These are phyloP conservation scores for Cassiopea xamachana DNA, from an alignment of 30 jellyfish, hydroid and myxozoan genomes.

Conservation along the genomic window DNA sequence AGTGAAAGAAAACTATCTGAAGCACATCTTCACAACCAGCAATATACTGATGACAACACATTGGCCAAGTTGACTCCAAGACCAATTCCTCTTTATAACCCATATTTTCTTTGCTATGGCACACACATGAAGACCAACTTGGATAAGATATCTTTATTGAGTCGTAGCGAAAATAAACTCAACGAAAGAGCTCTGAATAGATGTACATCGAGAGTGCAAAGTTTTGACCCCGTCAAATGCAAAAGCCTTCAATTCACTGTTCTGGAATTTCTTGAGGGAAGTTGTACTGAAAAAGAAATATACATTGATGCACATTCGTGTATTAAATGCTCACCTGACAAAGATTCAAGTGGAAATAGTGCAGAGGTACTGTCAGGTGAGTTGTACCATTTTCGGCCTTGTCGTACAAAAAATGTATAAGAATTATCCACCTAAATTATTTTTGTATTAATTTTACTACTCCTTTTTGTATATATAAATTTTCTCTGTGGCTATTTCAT, in stretches of 20 bases:
- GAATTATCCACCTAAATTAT: no score
- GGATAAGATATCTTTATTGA: not conserved
- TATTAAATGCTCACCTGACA: not conserved
- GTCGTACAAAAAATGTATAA: no score
- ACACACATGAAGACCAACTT: not conserved
- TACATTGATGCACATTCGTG: slow-evolving; percentile 19
- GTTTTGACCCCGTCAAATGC: slow-evolving; percentile 27
- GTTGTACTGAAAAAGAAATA: not conserved
- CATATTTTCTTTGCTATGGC: slow-evolving; percentile 44
- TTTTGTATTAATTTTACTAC: no score
- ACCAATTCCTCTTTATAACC: not conserved
- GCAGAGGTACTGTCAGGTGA: not conserved
- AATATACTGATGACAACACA: not conserved
- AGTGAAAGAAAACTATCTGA: not conserved
- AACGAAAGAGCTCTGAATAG: not conserved
- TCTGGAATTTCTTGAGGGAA: not conserved
- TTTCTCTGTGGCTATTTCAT: no score
- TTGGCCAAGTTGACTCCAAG: not conserved
- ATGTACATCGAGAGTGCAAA: not conserved
- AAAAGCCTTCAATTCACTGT: not conserved
- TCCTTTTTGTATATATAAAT: no score
- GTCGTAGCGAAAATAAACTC: slow-evolving; percentile 32
- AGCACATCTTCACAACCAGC: not conserved
- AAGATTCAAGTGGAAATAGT: not conserved
- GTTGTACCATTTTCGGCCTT: not conserved